These are phyloP conservation scores for Bothrops jararaca DNA, from an alignment of 2,113 vertebrate genomes.

Conservation along the genomic window DNA sequence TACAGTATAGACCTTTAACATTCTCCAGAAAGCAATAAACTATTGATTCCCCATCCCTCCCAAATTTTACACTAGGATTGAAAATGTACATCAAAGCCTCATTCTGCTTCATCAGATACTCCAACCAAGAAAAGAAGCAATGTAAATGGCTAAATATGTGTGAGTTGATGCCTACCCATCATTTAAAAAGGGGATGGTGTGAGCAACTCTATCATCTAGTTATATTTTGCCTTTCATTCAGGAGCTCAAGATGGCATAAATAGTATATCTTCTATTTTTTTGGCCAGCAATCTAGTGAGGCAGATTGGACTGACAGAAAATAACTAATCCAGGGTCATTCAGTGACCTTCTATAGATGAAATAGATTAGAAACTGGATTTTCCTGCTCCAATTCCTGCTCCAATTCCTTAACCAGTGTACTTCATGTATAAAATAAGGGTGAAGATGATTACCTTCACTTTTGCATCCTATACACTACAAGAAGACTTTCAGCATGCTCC, in stretches of 20 bases:
- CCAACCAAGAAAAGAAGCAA: not conserved
- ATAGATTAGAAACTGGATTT: not conserved
- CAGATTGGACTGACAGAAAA: not conserved
- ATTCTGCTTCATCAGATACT: not conserved
- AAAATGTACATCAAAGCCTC: not conserved
- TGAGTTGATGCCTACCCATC: not conserved
- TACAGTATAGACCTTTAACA: not conserved
- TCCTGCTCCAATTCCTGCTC: too few relatives aligned
- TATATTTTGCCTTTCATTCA: not conserved
- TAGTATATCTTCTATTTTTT: not conserved
- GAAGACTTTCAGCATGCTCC: not conserved
- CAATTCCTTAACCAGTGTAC: not conserved
- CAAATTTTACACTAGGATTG: not conserved
- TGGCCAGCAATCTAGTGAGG: not conserved
- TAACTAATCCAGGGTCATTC: not conserved
- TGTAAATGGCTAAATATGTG: not conserved
- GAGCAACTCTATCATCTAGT: not conserved
- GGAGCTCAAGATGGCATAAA: not conserved
- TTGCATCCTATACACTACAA: not conserved
- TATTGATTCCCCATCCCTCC: not conserved
- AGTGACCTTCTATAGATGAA: not conserved
- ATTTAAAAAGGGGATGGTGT: not conserved
- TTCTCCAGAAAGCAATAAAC: not conserved
- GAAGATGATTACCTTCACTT: not conserved
- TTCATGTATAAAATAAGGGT: not conserved